Base-by-base conservation (phyloP, 1,140 invertebrate species). In the Tribolium madens region DNA sequence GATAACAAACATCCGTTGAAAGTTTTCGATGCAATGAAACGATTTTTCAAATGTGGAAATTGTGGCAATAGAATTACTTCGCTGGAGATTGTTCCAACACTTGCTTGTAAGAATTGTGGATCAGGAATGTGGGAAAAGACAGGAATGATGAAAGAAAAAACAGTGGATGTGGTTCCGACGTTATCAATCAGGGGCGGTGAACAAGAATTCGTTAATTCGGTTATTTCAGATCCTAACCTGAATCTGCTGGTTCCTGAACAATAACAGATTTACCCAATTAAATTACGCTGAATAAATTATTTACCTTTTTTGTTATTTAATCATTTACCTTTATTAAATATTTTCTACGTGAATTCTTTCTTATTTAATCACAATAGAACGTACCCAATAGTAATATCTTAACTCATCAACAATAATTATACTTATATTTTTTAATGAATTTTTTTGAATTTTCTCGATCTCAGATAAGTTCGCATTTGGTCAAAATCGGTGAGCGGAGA, bases 31-130 rank as follows among this genome's bases (percentile, higher is more conserved):
- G 92, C 93, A 0, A 89, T 91, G 12, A 98, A 98, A 83, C 89
- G 95, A 76, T 98, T 98, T 85, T 98, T 97, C 86, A 93, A 94
- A 85, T 98, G 97, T 87, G 89, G 89, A 15, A 91, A 96, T 83
- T 98, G 97, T 86, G 92, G 91, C 26, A 93, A 95, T 82, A 90
- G 96, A 80, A 96, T 93, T 1, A 89, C 92, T 50, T 91, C 91
- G 47, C 88, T 97, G 15, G 91, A 94, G 26, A 88, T 93, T 76
- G 86, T 97, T 48, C 97, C 96, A 0, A 88, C 91, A 17, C 86
- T 90, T 72, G 88, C 91, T 73, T 98, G 96, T 85, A 91, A 90
- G 57, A 94, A 93, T 81, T 97, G 96, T 84, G 89, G 89, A 50
- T 86, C 90, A 17, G 91, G 89, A 0, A 91, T 88, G 46, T 97